Evolutionary conservation across 2,113 vertebrate genomes (phyloP), one percentile per base, ranked within the genome.

Genomic region (Podiceps cristatus): DNA sequence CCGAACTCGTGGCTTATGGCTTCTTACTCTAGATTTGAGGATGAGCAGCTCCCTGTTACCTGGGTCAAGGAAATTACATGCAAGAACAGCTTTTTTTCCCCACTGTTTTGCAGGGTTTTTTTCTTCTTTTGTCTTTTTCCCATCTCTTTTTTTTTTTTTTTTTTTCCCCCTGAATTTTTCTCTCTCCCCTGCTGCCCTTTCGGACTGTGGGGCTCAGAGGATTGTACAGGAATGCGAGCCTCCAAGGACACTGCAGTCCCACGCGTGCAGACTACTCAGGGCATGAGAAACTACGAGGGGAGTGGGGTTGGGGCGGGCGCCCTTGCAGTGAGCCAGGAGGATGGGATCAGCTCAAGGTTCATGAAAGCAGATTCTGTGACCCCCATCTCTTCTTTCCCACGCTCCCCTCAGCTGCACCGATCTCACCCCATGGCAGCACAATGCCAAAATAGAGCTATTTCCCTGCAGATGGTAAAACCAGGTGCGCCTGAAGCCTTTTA

Each of bases 221-320:
- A 11, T 35, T 37, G 5, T 24, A 47, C 17, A 49, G 33, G 15
- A 76, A 15, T 7, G 10, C 2, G 2, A 84, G 40, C n/a, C 85
- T 35, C 49, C 20, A 69, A 25, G 59, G 47, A 42, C 28, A 25
- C 53, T 13, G 24, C 24, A 33, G 20, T 31, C 4, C 7, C 4
- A 5, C 3, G 8, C 1, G 1, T 18, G 42, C 47, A 53, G 59
- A 47, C 45, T 18, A 1, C 31, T 71, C 0, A 1, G n/a, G 22
- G 29, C 44, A 72, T 12, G 25, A 29, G 40, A 55, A 33, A 25
- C 12, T 20, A 16, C 0, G 1, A 78, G 35, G 19, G 58, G 19
- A 64, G 13, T 1, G 2, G 18, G 5, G 6, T 17, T 53, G 64
- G 24, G 50, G 58, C 18, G 37, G 47, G 7, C 71, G 52, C 27